These are phyloP conservation scores for Dryobota labecula DNA, from an alignment of 2,888 invertebrate species.

Conservation along the genomic window DNA sequence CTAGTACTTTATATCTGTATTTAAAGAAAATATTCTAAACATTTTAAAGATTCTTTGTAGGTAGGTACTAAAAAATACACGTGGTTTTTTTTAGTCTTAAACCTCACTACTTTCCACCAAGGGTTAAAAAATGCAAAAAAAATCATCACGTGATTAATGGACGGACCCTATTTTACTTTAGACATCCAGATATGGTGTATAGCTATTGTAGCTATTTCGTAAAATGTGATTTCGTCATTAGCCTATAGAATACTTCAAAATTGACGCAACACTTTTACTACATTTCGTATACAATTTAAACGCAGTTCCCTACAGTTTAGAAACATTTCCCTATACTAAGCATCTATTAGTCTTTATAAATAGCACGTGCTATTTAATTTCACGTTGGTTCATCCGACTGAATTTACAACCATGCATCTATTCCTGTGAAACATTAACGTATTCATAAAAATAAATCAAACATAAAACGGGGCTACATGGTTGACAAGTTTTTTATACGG, in stretches of 20 bases:
- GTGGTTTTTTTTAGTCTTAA: no score
- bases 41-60: no score
- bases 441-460: slow-evolving; percentile 53
- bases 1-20: no score
- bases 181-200: no score
- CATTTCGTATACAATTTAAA: slow-evolving; percentile 32
- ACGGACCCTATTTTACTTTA: no score
- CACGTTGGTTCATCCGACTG: slow-evolving; percentile 15
- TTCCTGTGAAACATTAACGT: slow-evolving; percentile 30
- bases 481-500: slow-evolving; percentile 48
- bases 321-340: slow-evolving; percentile 43
- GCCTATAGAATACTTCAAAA: slow-evolving; percentile 29
- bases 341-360: slow-evolving; percentile 39
- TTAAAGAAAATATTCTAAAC: no score
- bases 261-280: slow-evolving; percentile 20
- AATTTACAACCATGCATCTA: slow-evolving; percentile 35
- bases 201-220: slow-evolving; percentile 30
- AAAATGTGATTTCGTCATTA: slow-evolving; percentile 41
- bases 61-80: no score
- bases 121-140: no score
- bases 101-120: no score
- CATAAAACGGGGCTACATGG: slow-evolving; percentile 34
- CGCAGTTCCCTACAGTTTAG: slow-evolving; percentile 9
- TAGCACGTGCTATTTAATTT: slow-evolving; percentile 40
- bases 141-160: no score